Evolutionary conservation across 2,888 invertebrate species (phyloP).

Genomic region (Drosophila leonis): DNA sequence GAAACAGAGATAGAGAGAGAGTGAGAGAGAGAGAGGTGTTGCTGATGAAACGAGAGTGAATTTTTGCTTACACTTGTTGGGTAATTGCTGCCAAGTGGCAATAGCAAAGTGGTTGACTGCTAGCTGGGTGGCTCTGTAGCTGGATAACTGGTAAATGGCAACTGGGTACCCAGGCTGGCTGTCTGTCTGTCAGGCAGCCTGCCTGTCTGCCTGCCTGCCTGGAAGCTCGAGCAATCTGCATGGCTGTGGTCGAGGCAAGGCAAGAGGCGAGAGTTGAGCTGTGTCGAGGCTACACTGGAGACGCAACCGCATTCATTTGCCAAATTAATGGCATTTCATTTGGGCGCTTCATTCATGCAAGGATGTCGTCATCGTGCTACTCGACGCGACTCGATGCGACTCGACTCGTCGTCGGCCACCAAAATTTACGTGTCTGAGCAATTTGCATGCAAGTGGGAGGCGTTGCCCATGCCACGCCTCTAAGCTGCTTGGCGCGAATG

Average conservation of each 20-base stretch:
- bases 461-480: constrained; percentile 41
- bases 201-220: constrained; percentile 9
- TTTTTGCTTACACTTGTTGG: constrained; percentile 76
- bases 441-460: constrained; percentile 60
- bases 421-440: constrained; percentile 79
- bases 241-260: constrained; percentile 30
- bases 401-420: constrained; percentile 47
- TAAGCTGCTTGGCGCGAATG: constrained; percentile 35
- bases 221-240: constrained; percentile 25
- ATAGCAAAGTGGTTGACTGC: constrained; percentile 52
- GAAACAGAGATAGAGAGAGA: not conserved
- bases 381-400: not conserved
- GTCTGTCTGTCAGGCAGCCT: constrained; percentile 14
- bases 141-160: constrained; percentile 1
- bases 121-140: not conserved
- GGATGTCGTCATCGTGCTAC: constrained; percentile 64
- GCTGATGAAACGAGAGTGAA: constrained; percentile 48
- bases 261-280: not conserved
- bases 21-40: not conserved
- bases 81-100: constrained; percentile 76
- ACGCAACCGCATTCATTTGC: constrained; percentile 80
- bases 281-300: constrained; percentile 38
- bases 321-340: constrained; percentile 82
- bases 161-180: constrained; percentile 8
- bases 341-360: constrained; percentile 79